These are phyloP conservation scores for Hydrochoerus hydrochaeris DNA, from an alignment of 2,113 vertebrate genomes.

Conservation along the genomic window DNA sequence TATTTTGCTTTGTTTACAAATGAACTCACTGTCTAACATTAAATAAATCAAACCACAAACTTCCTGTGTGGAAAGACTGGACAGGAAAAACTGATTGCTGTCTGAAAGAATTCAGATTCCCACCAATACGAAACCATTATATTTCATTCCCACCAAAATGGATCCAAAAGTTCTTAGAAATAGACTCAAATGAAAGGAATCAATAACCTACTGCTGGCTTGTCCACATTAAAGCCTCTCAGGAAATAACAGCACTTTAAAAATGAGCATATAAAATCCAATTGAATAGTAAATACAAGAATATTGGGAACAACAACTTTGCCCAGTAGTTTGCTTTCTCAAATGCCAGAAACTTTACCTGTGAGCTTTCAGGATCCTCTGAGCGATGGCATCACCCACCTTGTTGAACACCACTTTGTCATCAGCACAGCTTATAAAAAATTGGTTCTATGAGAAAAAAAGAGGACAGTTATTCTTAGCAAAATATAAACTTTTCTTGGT, in stretches of 20 bases:
- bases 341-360: constrained; percentile 86
- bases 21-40: constrained; percentile 46
- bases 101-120: constrained; percentile 21
- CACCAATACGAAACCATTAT: not conserved
- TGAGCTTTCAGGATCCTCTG: constrained; percentile 94
- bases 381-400: constrained; percentile 94
- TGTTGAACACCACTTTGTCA: constrained; percentile 95
- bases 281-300: not conserved
- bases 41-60: constrained; percentile 60
- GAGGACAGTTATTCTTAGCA: not conserved
- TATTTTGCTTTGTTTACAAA: constrained; percentile 50
- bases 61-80: not conserved
- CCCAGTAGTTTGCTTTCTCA: not conserved
- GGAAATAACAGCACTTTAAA: not conserved
- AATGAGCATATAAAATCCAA: not conserved
- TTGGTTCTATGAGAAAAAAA: constrained; percentile 91
- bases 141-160: constrained; percentile 35
- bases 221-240: not conserved
- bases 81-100: constrained; percentile 41
- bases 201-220: not conserved
- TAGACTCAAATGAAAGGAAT: constrained; percentile 10
- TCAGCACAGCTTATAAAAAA: constrained; percentile 99
- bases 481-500: not conserved
- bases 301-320: not conserved
- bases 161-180: not conserved